A percentile compares a stretch with the other conserved stretches of the same genome.
These are phyloP conservation scores for Cryptosula pallasiana DNA, from an alignment of 2,888 invertebrate species.

Conservation along the genomic window DNA sequence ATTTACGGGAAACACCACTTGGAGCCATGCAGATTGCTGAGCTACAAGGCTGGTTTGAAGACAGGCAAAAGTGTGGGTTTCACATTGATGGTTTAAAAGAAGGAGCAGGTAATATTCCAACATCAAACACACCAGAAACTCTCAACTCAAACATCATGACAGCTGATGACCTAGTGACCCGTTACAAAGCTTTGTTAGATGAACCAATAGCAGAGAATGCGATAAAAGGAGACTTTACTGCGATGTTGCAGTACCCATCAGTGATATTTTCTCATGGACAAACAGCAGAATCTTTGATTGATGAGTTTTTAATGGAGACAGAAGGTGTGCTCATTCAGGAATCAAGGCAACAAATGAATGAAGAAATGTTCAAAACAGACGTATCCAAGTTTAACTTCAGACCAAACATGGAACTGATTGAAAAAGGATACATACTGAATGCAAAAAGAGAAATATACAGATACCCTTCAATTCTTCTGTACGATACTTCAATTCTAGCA, in stretches of 20 bases:
- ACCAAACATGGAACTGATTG: background rate
- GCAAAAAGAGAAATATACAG: background rate
- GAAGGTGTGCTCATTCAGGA: background rate
- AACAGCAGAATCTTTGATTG: too few species aligned
- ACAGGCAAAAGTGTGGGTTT: background rate
- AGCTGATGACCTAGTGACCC: too few species aligned
- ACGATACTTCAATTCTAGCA: background rate
- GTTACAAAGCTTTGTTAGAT: too few species aligned
- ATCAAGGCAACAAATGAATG: background rate
- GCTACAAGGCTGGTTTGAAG: too few species aligned
- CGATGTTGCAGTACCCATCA: background rate
- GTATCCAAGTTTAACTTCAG: background rate
- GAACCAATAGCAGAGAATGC: too few species aligned
- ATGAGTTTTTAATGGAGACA: background rate
- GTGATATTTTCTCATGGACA: background rate
- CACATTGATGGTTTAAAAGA: constrained; percentile 2
- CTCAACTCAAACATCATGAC: too few species aligned
- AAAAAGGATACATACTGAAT: background rate
- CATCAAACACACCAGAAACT: too few species aligned
- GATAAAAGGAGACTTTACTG: background rate
- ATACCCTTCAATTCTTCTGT: background rate
- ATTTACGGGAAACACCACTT: background rate
- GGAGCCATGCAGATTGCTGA: background rate
- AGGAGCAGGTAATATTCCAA: constrained; percentile 4
- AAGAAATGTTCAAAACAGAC: background rate